phyloP scores from a whole-genome alignment of 2,113 vertebrate genomes.

The Zosterops pallidus region DNA sequence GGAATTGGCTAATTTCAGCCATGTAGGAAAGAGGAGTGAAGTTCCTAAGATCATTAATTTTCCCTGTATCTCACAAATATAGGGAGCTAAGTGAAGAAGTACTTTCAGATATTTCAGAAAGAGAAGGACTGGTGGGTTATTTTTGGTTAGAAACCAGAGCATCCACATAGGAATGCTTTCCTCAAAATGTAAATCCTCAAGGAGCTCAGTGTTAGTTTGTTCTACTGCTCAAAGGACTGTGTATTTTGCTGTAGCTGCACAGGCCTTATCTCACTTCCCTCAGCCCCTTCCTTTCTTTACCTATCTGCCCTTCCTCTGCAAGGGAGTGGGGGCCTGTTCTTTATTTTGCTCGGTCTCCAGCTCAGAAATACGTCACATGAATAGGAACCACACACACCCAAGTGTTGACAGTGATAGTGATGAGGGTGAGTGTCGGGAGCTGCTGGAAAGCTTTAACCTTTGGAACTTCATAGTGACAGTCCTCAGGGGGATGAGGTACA shows the following conservation, averaged over 20 bases:
- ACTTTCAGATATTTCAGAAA: neutral
- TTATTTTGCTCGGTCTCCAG: neutral
- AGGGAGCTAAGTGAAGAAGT: neutral
- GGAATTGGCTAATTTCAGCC: neutral
- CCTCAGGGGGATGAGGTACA: neutral
- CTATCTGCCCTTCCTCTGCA: neutral
- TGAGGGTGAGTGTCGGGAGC: neutral
- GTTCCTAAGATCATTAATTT: neutral
- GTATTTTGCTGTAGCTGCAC: neutral
- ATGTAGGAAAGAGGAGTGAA: neutral
- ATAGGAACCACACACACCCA: neutral
- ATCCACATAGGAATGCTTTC: neutral
- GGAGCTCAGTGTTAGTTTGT: neutral
- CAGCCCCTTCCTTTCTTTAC: conserved; percentile 11
- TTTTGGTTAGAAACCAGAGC: neutral
- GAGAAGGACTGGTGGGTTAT: neutral
- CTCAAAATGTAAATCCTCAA: neutral
- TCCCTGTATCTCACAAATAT: neutral
- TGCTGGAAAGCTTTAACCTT: neutral
- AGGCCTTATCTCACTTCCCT: conserved; percentile 8
- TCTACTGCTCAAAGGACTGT: neutral
- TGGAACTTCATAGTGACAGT: neutral
- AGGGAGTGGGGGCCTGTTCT: neutral
- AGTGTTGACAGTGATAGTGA: neutral
- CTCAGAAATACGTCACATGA: neutral